Conservation (phyloP, 1,140 invertebrate species). For the Eueides isabella region DNA sequence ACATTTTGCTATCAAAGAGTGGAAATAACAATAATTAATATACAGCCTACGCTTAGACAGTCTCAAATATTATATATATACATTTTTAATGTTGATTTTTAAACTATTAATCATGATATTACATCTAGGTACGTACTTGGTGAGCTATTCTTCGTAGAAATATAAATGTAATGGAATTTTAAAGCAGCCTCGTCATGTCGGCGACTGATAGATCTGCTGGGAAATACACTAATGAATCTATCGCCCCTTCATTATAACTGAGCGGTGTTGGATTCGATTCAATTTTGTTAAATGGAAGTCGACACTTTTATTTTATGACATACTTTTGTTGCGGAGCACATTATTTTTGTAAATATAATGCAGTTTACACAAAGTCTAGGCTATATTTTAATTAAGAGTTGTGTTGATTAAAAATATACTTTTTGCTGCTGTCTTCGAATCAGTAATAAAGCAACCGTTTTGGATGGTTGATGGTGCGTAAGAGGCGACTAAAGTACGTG, state of each 20-base stretch:
- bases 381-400: no score
- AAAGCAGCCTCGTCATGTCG: slow-evolving; percentile 12
- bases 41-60: not conserved
- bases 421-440: no score
- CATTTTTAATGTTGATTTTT: no score
- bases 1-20: no score
- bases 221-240: slow-evolving; percentile 6
- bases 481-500: no score
- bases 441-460: no score
- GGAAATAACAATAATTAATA: no score
- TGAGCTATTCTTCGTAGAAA: not conserved
- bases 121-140: not conserved
- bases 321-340: not conserved
- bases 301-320: not conserved
- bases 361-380: not conserved
- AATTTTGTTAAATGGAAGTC: not conserved
- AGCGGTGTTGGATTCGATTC: slow-evolving; percentile 1
- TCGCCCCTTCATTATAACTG: slow-evolving; percentile 1
- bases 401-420: no score
- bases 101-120: not conserved
- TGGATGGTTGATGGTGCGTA: no score
- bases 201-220: not conserved
- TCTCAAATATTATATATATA: no score
- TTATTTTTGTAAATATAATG: not conserved
- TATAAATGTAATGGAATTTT: slow-evolving; percentile 1